Conservation (phyloP, 2,113 vertebrate genomes). For the Takifugu flavidus region DNA sequence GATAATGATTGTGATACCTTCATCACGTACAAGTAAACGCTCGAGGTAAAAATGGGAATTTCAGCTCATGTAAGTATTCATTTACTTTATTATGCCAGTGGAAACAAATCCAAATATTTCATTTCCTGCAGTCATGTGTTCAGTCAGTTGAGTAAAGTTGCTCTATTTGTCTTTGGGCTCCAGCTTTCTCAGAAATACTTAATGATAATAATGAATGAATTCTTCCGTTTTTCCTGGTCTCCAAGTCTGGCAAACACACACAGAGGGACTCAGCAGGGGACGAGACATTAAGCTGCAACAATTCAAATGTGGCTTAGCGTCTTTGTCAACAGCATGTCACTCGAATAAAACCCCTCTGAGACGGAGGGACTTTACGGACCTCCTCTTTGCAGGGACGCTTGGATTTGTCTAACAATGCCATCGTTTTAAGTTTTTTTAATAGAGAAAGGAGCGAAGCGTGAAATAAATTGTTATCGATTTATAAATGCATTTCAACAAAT, state of each 20-base stretch:
- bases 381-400: background rate
- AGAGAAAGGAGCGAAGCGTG: too few species aligned
- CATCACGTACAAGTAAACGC: too few species aligned
- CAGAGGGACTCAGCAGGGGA: conserved; percentile 14
- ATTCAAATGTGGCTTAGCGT: conserved; percentile 31
- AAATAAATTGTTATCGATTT: conserved; percentile 9
- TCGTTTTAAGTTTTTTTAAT: too few species aligned
- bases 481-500: conserved; percentile 8
- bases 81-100: too few species aligned
- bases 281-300: conserved; percentile 23
- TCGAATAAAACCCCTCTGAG: conserved; percentile 27
- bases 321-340: conserved; percentile 30
- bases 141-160: background rate
- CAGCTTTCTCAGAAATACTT: conserved; percentile 18
- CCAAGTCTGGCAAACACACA: background rate
- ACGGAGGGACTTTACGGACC: conserved; percentile 1
- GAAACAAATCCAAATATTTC: too few species aligned
- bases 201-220: too few species aligned
- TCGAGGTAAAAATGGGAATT: too few species aligned
- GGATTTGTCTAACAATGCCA: conserved; percentile 5
- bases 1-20: too few species aligned
- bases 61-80: too few species aligned
- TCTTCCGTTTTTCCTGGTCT: background rate
- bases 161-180: conserved; percentile 16
- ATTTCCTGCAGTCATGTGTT: too few species aligned